Evolutionary conservation across 2,888 invertebrate species (phyloP), one percentile per base, ranked within the genome.

Genomic region (Stenodema calcarata): DNA sequence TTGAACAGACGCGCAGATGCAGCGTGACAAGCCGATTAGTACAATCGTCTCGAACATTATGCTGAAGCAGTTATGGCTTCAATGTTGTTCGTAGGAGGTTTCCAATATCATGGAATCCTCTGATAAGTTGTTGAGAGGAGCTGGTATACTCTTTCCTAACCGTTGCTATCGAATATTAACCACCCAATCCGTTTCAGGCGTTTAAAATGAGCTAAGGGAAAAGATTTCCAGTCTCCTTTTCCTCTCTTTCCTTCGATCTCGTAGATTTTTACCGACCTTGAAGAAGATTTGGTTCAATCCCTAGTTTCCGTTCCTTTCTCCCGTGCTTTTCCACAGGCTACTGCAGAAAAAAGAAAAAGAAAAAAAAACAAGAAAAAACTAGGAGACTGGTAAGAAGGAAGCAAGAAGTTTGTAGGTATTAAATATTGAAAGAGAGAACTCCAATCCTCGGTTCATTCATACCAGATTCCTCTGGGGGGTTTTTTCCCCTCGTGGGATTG

Each of bases 361-460:
- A n/a, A n/a, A n/a, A n/a, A n/a, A 2, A 44, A 9, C 11, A 44
- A 44, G 11, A 44, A 44, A 42, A 42, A 6, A 6, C 44, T 1
- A 4, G 14, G 44, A 44, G 28, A 75, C 75, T 28, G 11, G 76
- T 35, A 42, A 75, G 28, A 30, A 30, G 28, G 41, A 76, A 70
- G 18, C 23, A 42, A 30, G 14, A 18, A 76, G 76, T 76, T 76
- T 35, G 35, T 76, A n/a, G 76, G 23, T 76, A 18, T 41, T 76
- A 76, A 76, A 76, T 76, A 76, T 76, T 76, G 28, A 76, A 30
- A 12, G 76, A 76, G 76, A n/a, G 41, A 76, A 76, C 11, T 35
- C n/a, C 76, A 76, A 76, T 76, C 76, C 76, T 16, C 30, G 28
- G 30, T 76, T 76, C 76, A 76, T 76, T 76, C 76, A 35, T 35